Conservation (phyloP, 1,140 invertebrate species). For the Venturia canescens region DNA sequence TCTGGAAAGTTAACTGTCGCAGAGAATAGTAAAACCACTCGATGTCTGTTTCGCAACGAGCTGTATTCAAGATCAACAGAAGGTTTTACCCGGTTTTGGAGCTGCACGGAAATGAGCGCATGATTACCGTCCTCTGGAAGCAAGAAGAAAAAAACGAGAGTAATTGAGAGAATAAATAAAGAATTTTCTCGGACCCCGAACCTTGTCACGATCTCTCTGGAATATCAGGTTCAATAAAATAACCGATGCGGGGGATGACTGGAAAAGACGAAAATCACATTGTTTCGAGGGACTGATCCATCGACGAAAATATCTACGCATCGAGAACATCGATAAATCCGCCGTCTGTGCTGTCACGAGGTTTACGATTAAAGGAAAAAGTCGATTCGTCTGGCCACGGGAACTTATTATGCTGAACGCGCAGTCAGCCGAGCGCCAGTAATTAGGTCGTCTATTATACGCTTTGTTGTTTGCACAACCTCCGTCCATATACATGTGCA, state of each 20-base stretch:
- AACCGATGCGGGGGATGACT: background rate
- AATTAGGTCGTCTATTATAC: slow-evolving; percentile 40
- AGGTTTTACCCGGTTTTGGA: too few species aligned
- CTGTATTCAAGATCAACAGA: too few species aligned
- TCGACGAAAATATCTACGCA: background rate
- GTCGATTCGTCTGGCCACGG: slow-evolving; percentile 1
- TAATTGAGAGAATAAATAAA: too few species aligned
- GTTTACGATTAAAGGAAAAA: slow-evolving; percentile 27
- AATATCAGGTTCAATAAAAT: background rate
- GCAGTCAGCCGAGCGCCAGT: slow-evolving; percentile 36
- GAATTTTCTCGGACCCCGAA: too few species aligned
- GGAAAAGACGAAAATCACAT: background rate
- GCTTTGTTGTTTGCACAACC: slow-evolving; percentile 37
- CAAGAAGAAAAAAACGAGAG: too few species aligned
- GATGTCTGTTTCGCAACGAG: too few species aligned
- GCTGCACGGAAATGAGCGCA: too few species aligned
- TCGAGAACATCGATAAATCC: background rate
- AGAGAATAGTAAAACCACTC: too few species aligned
- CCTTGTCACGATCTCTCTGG: too few species aligned
- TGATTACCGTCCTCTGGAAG: too few species aligned
- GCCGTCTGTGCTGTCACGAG: background rate
- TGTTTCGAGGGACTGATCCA: background rate
- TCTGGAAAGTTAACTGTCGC: too few species aligned
- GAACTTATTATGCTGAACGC: slow-evolving; percentile 17
- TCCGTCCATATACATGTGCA: background rate